Evolutionary conservation across 1,140 invertebrate genomes (phyloP).

Genomic region (Physella acuta): DNA sequence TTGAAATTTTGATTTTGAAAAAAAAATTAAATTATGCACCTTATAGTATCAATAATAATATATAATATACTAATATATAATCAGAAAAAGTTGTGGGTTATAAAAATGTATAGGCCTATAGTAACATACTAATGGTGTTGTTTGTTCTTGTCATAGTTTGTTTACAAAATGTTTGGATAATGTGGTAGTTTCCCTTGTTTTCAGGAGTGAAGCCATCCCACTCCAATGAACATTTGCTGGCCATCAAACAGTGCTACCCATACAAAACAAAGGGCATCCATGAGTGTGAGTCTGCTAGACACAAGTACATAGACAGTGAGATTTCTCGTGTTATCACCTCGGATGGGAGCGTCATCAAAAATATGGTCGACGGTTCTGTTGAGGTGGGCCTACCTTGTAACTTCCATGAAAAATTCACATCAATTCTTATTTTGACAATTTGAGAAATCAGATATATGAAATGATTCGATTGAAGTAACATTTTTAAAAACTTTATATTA

Average conservation of each 20-base stretch:
- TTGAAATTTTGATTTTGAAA: too few relatives aligned
- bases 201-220: slow-evolving; percentile 45
- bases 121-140: background rate
- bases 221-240: slow-evolving; percentile 46
- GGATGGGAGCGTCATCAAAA: slow-evolving; percentile 58
- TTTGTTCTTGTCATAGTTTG: background rate
- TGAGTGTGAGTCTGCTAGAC: slow-evolving; percentile 46
- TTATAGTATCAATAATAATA: too few relatives aligned
- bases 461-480: too few relatives aligned
- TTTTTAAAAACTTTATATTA: too few relatives aligned
- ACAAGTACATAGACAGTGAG: slow-evolving; percentile 47
- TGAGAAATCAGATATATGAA: too few relatives aligned
- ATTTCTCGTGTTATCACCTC: slow-evolving; percentile 50
- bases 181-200: too few relatives aligned
- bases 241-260: slow-evolving; percentile 57
- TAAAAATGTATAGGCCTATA: background rate
- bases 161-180: background rate
- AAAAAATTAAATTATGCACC: too few relatives aligned
- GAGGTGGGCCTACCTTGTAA: slow-evolving; percentile 48
- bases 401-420: too few relatives aligned
- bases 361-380: slow-evolving; percentile 53
- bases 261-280: slow-evolving; percentile 53
- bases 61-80: too few relatives aligned
- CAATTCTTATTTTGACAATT: too few relatives aligned
- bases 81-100: too few relatives aligned